Percentiles rank a stretch among this genome's conserved stretches.
Evolutionary conservation across 2,113 vertebrate species (phyloP).

Genomic region (Hippolais icterina): DNA sequence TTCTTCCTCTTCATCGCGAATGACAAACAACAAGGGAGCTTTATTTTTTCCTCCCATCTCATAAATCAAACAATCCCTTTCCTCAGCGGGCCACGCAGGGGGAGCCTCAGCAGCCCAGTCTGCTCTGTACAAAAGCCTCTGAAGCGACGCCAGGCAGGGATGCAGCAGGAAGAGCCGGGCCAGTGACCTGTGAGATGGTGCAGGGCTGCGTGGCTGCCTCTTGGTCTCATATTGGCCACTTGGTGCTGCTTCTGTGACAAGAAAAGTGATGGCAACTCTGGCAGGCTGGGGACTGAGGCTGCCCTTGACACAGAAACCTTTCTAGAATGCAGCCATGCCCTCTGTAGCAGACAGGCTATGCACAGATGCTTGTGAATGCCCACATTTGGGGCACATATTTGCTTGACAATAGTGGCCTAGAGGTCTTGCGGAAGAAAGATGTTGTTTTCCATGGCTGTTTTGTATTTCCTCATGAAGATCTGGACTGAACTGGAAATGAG

Average conservation of each 20-base stretch:
- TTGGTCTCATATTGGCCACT: fast-evolving
- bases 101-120: not conserved
- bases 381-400: not conserved
- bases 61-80: constrained; percentile 47
- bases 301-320: not conserved
- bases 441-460: constrained; percentile 14
- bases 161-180: not conserved
- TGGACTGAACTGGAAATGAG: constrained; percentile 15
- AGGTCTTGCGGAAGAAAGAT: not conserved
- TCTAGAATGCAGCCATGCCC: not conserved
- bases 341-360: not conserved
- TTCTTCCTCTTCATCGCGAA: not conserved
- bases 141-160: not conserved
- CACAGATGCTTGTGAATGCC: not conserved
- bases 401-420: not conserved
- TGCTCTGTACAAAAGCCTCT: constrained; percentile 1
- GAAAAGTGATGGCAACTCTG: not conserved
- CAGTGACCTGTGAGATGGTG: fast-evolving
- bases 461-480: constrained; percentile 9
- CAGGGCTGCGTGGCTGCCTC: not conserved
- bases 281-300: not conserved
- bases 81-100: not conserved
- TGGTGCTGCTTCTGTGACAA: fast-evolving
- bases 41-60: constrained; percentile 50
- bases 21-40: not conserved